Base-by-base conservation (phyloP, 2,113 vertebrate genomes). In the Nansenia antarctica region DNA sequence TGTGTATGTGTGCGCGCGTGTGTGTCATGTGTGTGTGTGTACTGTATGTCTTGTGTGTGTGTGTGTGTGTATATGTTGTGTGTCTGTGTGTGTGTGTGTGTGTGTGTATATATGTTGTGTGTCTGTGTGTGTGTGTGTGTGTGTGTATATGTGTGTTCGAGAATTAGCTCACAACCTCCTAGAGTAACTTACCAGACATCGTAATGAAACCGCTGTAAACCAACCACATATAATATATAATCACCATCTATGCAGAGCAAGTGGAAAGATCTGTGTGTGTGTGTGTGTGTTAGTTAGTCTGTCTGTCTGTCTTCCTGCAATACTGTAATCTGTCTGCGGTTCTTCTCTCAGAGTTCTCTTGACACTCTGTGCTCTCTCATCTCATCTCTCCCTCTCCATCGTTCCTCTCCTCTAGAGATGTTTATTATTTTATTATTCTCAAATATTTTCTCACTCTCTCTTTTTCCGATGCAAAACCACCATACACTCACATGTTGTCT, bases 181-280 rank as follows among this genome's bases (percentile, higher is more conserved):
- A 7, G 27, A 22, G 29, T 31, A 22, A 27, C 31, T 65, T 42
- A 37, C 26, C 29, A 29, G 53, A 39, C 62, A 60, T 29, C 53
- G 54, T 64, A 42, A 62, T 53, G n/a, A 77, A 78, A 79, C 68
- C 69, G 1, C 72, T 35, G 58, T 60, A n/a, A n/a, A n/a, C 78
- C 45, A 32, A 67, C 76, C 53, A 65, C 57, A 67, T 67, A 53
- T 68, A 26, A 65, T n/a, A 15, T 32, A 55, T 67, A 54, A 68
- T 62, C 55, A 58, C 27, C 24, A 31, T 67, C 47, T 53, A 53
- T 60, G 72, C 65, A 5, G 24, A 72, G 30, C 5, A 7, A 58
- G 67, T 72, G 78, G 82, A 81, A 84, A 76, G 53, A 68, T 35
- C 18, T 59, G 42, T 39, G 27, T 15, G 32, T 29, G 12, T 54